These are phyloP conservation scores for Cathartes aura DNA, from an alignment of 2,113 vertebrate genomes.

Conservation along the genomic window DNA sequence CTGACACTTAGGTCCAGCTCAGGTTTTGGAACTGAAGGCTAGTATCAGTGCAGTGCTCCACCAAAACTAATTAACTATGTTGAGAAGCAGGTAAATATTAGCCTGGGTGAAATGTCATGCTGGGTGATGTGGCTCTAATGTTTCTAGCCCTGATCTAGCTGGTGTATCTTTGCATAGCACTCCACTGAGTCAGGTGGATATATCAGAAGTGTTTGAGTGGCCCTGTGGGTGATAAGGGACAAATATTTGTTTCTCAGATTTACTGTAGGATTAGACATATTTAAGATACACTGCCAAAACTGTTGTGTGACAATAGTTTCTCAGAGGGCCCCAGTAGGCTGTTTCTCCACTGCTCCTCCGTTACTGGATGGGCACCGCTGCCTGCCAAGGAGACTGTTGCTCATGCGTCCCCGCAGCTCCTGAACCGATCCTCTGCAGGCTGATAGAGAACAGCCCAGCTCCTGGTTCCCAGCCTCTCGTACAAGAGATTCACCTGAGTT, in stretches of 20 bases:
- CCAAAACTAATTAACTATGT: background rate
- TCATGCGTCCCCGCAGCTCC: fast-evolving
- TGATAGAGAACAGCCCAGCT: background rate
- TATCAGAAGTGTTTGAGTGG: background rate
- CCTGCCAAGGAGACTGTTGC: background rate
- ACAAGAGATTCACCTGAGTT: background rate
- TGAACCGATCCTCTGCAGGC: background rate
- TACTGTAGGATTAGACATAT: background rate
- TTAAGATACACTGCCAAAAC: background rate
- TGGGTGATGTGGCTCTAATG: background rate
- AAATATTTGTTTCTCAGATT: conserved; percentile 32
- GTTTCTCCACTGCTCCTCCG: background rate
- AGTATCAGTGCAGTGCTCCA: background rate
- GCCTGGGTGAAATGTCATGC: background rate
- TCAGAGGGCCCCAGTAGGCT: background rate
- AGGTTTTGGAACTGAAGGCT: background rate
- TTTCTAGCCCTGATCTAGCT: background rate
- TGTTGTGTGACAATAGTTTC: background rate
- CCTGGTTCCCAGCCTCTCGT: background rate
- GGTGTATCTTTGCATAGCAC: background rate
- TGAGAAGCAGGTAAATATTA: conserved; percentile 12
- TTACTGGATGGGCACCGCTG: background rate
- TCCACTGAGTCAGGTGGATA: background rate
- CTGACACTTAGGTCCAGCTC: background rate
- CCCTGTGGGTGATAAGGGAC: background rate